Base-by-base conservation (phyloP, 2,113 vertebrate species). In the Brachirus orientalis region DNA sequence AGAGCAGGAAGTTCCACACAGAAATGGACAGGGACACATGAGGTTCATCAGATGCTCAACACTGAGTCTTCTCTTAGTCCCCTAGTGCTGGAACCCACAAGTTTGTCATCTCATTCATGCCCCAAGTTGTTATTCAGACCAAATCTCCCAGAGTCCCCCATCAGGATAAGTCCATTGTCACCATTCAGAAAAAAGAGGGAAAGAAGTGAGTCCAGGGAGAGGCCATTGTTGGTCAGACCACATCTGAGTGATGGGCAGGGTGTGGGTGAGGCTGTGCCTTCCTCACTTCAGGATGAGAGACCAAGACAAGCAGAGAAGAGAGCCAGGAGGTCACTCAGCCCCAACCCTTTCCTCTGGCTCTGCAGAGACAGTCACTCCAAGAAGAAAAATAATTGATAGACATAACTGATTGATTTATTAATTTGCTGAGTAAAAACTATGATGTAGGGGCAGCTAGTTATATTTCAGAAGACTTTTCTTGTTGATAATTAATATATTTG, bases 141-240 rank as follows among this genome's bases (percentile, higher is more conserved):
- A 69, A 81, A 84, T 63, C 80, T 69, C 69, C 78, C 73, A 75
- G 89, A 92, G 77, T 84, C 6, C 46, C 84, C 92, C 77, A 64
- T 78, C 62, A 91, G 89, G 68, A 92, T 78, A 44, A 90, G 74
- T 47, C 86, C 94, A 79, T 72, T 82, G 63, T 90, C 90, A 16
- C 86, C 17, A 0, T 93, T 95, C 91, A 93, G 89, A 91, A 86
- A 89, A 83, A 84, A 94, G 86, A 96, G 94, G 90, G 93, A 93
- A 75, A 94, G 94, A 85, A 94, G 93, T 82, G 89, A 80, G 86
- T 95, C 93, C 82, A 95, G 94, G 87, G 95, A 95, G 74, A 96
- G 92, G 72, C 72, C 66, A 77, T 79, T 56, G 75, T 48, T 35
- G 33, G 20, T 12, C 86, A 84, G 82, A 80, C 73, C 77, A 48